Conservation (phyloP, 1,140 invertebrate genomes). For the Drepana arcuata region DNA sequence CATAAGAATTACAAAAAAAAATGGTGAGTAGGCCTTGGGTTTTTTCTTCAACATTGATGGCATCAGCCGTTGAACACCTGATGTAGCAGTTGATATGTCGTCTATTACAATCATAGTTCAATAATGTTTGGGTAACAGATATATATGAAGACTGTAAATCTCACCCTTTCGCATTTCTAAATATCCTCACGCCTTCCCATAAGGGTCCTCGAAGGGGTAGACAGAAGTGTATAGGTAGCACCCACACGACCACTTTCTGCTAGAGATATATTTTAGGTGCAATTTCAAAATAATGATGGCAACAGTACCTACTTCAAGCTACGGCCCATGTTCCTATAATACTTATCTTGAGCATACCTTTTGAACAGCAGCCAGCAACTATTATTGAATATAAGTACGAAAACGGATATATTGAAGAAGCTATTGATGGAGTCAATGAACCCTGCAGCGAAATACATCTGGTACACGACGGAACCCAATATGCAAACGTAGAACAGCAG, state of each 20-base stretch:
- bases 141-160: neutral
- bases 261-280: neutral
- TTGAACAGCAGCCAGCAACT: conserved; percentile 13
- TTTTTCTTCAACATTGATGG: no score
- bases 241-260: neutral
- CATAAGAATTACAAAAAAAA: neutral
- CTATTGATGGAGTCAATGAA: conserved; percentile 17
- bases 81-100: neutral
- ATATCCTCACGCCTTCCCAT: no score
- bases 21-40: neutral
- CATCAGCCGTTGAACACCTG: no score
- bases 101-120: neutral
- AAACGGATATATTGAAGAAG: conserved; percentile 20
- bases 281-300: neutral
- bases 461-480: conserved; percentile 9
- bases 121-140: neutral
- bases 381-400: conserved; percentile 9
- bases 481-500: conserved; percentile 12
- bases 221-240: no score
- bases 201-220: no score
- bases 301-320: neutral
- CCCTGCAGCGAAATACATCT: conserved; percentile 10
- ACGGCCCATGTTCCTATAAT: neutral
- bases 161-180: no score
- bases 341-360: conserved; percentile 8